phyloP scores from a whole-genome alignment of 64 coral and sea anemone genomes.

The Anthopleura sola region DNA sequence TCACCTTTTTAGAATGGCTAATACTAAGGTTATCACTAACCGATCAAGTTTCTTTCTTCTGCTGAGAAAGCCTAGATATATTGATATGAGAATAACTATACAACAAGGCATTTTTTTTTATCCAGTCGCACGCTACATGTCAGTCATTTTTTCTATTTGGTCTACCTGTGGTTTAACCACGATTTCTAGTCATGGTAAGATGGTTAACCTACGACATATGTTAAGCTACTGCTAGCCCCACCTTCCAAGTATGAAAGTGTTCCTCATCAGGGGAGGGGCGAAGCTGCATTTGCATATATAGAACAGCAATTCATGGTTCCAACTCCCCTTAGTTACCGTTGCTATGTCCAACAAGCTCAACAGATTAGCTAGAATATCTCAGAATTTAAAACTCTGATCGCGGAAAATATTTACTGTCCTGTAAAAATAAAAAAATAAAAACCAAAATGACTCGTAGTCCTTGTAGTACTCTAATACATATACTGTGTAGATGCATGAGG shows the following conservation, averaged over 20 bases:
- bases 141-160: neutral
- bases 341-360: no score
- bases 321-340: no score
- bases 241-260: neutral
- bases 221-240: neutral
- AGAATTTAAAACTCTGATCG: neutral
- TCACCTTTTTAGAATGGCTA: neutral
- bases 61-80: neutral
- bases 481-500: no score
- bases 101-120: neutral
- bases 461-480: no score
- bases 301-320: no score
- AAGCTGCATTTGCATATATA: neutral
- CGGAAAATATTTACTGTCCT: no score
- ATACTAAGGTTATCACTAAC: neutral
- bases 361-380: neutral
- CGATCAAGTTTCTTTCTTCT: neutral
- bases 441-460: no score
- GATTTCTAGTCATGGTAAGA: neutral
- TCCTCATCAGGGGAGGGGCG: neutral
- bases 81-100: neutral
- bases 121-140: neutral
- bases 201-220: no score
- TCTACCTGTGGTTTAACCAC: slow-evolving; percentile 3
- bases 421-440: no score